Evolutionary conservation across 2,797 vertebrate species (phyloP).

Genomic region (Thamnophis elegans): DNA sequence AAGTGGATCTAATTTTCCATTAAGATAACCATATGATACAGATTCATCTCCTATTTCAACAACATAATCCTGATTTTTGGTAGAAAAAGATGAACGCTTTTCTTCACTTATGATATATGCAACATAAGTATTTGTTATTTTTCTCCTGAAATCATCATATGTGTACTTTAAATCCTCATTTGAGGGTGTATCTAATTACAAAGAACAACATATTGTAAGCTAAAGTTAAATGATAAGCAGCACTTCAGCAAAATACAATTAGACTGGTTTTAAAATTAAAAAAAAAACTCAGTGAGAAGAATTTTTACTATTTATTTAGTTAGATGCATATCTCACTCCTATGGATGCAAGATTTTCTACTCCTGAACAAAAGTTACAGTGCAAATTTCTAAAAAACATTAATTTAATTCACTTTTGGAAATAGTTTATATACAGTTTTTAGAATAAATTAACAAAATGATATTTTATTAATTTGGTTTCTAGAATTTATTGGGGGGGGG

Average conservation of each 20-base stretch:
- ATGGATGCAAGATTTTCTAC: background rate
- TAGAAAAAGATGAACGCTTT: slow-evolving; percentile 16
- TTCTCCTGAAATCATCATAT: slow-evolving; percentile 67
- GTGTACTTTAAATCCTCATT: slow-evolving; percentile 62
- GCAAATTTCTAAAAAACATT: background rate
- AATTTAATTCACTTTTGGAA: background rate
- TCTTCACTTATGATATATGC: slow-evolving; percentile 55
- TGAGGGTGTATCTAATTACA: slow-evolving; percentile 34
- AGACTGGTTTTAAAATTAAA: background rate
- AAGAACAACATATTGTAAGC: slow-evolving; percentile 5
- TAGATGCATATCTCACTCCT: background rate
- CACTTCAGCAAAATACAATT: background rate
- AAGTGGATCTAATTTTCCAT: slow-evolving; percentile 68
- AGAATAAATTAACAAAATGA: background rate
- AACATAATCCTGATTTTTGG: slow-evolving; percentile 39
- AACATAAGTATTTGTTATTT: slow-evolving; percentile 60
- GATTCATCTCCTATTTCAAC: slow-evolving; percentile 63
- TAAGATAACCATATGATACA: slow-evolving; percentile 59
- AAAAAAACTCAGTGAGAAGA: background rate
- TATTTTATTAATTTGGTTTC: background rate
- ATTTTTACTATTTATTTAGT: background rate
- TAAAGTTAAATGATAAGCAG: background rate
- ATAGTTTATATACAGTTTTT: background rate
- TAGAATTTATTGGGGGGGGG: background rate
- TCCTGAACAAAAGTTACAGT: background rate